A percentile compares a stretch with the other conserved stretches of the same genome.
Evolutionary conservation across 2,113 vertebrate genomes (phyloP).

Genomic region (Dasypus novemcinctus): DNA sequence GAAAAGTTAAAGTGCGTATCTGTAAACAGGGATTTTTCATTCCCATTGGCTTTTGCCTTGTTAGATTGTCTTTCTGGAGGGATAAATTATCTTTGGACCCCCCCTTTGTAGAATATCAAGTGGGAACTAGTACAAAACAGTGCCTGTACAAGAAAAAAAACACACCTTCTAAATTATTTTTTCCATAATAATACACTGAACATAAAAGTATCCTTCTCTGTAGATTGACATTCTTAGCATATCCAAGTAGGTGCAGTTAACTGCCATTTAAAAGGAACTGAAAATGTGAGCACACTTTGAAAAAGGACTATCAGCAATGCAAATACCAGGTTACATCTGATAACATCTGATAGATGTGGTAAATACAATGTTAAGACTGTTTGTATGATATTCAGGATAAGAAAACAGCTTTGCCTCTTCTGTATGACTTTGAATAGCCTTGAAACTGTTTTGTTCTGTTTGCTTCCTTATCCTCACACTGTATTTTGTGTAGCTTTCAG

Average conservation of each 20-base stretch:
- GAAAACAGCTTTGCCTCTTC: constrained; percentile 28
- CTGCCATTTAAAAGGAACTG: constrained; percentile 16
- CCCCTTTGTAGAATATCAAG: background rate
- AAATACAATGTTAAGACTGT: constrained; percentile 39
- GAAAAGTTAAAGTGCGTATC: background rate
- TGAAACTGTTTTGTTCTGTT: background rate
- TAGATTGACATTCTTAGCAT: background rate
- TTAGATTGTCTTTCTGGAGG: constrained; percentile 13
- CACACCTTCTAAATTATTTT: background rate
- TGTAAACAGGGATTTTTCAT: background rate
- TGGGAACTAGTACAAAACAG: background rate
- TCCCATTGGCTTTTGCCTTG: constrained; percentile 47
- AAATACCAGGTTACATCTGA: constrained; percentile 36
- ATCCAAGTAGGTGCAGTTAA: background rate
- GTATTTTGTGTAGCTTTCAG: constrained; percentile 21
- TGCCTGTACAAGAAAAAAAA: background rate
- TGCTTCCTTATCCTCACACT: background rate
- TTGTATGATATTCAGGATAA: constrained; percentile 8
- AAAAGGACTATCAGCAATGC: constrained; percentile 24
- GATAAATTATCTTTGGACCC: constrained; percentile 11
- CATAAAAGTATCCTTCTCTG: background rate
- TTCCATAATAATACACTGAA: background rate
- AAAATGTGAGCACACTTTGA: background rate
- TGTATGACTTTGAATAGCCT: constrained; percentile 1
- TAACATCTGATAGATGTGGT: background rate